Evolutionary conservation across 2,888 invertebrate genomes (phyloP), one percentile per base, ranked within the genome.

Genomic region (Drosophila dives): DNA sequence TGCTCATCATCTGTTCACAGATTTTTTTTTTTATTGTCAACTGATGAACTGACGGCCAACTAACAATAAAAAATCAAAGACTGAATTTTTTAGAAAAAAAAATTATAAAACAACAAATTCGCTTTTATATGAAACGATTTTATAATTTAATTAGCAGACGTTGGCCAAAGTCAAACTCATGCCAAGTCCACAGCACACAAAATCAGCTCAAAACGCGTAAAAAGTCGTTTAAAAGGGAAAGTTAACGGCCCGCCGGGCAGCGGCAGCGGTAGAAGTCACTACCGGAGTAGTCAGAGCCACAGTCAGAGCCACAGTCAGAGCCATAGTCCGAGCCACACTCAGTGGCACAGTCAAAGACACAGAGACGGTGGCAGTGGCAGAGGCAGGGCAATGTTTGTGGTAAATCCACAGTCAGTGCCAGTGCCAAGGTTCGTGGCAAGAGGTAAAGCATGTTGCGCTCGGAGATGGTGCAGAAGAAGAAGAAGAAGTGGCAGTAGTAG

Each of bases 181-280:
- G 60, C 70, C 53, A 65, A 78, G 67, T 72, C 73, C 63, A 68
- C 40, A 77, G 2, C 63, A 73, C 49, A 55, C 26, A 38, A 55
- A 75, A 62, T 51, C 49, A 40, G 55, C 54, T 72, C 72, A 54
- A 77, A 81, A 68, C 53, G 72, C 90, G 69, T 88, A 83, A 83
- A 90, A 78, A 78, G 81, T 75, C 84, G 90, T 83, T 80, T 80
- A 85, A 89, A 89, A 89, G 91, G 90, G 89, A 89, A 89, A 89
- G 89, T 90, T 89, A 85, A 76, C 72, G 65, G 77, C 75, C 40
- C 56, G 56, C 56, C 56, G 56, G 40, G 56, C 56, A 56, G 56
- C 40, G 40, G 56, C 40, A 62, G 55, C 38, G 58, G 56, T 60
- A 42, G 29, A 20, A 60, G 48, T 34, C 67, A 64, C 64, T 50